Evolutionary conservation across 2,888 invertebrate genomes (phyloP), one percentile per base, ranked within the genome.

Genomic region (Agrilus biguttatus): DNA sequence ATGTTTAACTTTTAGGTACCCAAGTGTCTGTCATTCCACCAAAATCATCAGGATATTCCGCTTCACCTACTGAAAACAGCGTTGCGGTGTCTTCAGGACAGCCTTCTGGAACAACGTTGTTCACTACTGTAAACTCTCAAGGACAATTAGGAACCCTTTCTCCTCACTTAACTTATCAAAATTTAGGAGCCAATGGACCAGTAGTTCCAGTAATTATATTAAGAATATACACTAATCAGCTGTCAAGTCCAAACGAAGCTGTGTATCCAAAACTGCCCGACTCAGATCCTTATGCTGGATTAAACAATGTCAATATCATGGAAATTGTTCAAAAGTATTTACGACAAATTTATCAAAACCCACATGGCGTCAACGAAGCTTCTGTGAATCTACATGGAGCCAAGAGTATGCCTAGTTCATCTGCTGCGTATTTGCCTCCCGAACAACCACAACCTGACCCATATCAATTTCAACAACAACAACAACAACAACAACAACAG

Each of bases 171-270:
- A 66, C 73, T 21, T 62, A 60, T n/a, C 56, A 60, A 34, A 67
- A 66, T 33, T 65, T 63, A 12, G 55, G 62, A 8, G 64, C 49
- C 34, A 49, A 53, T 7, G 47, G 67, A 52, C 28, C 28, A 28
- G 70, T 73, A 2, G 71, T 76, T 5, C 77, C 77, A 6, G 75
- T 77, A 12, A 62, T 76, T 47, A 72, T 76, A 14, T 53, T 77
- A 34, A 67, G 74, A 55, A 70, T 77, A 33, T 74, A 73, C 36
- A 74, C 73, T 45, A 73, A 73, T 5, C 75, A 73, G 43, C 54
- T 77, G 1, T 66, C 65, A 39, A 72, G 71, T 53, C 71, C 73
- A 1, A 61, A 68, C 7, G 69, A 70, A 21, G 71, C 71, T 49
- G 51, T 76, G 2, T 74, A 75, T 54, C 69, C 76, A 1, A 72